phyloP scores from a whole-genome alignment of 2,113 vertebrate species.

The Benitochromis conjunctus region DNA sequence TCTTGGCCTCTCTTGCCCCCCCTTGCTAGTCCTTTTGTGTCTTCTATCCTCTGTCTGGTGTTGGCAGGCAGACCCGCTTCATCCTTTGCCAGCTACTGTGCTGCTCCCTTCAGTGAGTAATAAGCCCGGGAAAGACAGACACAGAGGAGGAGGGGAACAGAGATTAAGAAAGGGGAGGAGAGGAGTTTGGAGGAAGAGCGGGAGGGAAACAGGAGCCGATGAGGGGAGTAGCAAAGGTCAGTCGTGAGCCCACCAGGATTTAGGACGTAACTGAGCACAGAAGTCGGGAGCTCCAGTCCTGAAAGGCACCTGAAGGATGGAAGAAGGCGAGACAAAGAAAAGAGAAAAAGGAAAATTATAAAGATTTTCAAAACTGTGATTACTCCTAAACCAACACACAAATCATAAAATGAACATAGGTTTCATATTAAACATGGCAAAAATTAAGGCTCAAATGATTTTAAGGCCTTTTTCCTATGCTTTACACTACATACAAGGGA shows the following conservation, averaged over 20 bases:
- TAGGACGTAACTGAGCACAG: not conserved
- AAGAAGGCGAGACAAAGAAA: not conserved
- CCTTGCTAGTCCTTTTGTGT: constrained; percentile 22
- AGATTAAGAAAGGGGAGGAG: constrained; percentile 43
- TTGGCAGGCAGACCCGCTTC: constrained; percentile 52
- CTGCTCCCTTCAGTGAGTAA: constrained; percentile 50
- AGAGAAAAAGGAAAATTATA: not conserved
- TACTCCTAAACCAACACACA: not conserved
- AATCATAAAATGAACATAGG: not conserved
- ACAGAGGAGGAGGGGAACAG: constrained; percentile 21
- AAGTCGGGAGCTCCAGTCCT: not conserved
- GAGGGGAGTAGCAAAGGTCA: constrained; percentile 38
- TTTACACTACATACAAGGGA: not conserved
- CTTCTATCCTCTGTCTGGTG: constrained; percentile 45
- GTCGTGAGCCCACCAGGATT: constrained; percentile 20
- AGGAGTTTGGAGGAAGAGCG: constrained; percentile 12
- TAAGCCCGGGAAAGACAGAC: constrained; percentile 35
- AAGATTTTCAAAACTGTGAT: not conserved
- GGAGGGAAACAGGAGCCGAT: not conserved
- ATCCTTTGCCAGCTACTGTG: constrained; percentile 61
- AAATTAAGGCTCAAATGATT: not conserved
- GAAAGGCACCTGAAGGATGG: constrained; percentile 23
- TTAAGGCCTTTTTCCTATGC: not conserved
- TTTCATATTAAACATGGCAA: not conserved
- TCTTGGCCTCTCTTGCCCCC: not conserved